A percentile compares a stretch with the other conserved stretches of the same genome.
phyloP scores from a whole-genome alignment of 2,888 invertebrate genomes.

The Eupithecia inturbata region DNA sequence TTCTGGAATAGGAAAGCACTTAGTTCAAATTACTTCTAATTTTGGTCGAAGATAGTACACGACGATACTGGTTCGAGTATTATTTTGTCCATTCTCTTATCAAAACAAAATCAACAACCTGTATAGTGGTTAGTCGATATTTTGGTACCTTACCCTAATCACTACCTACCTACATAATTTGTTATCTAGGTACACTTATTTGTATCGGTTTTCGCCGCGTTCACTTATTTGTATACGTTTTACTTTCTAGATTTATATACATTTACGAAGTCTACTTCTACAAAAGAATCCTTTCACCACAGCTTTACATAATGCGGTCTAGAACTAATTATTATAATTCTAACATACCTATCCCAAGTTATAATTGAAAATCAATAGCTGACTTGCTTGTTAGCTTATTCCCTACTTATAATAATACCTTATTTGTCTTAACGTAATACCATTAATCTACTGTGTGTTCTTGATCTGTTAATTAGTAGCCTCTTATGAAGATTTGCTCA shows the following conservation, averaged over 20 bases:
- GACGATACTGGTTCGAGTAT: neutral
- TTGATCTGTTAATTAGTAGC: constrained; percentile 70
- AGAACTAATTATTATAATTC: too few species aligned
- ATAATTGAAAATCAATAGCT: constrained; percentile 43
- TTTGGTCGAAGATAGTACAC: neutral
- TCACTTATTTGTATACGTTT: too few species aligned
- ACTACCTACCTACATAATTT: too few species aligned
- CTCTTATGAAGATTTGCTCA: constrained; percentile 64
- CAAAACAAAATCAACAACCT: neutral
- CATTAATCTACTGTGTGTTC: constrained; percentile 63
- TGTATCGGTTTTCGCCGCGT: too few species aligned
- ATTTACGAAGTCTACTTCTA: too few species aligned
- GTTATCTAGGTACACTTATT: too few species aligned
- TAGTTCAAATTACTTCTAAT: constrained; percentile 7
- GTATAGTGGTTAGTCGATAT: neutral
- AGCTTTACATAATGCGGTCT: too few species aligned
- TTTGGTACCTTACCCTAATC: too few species aligned
- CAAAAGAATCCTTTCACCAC: too few species aligned
- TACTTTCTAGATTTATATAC: too few species aligned
- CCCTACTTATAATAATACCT: constrained; percentile 33
- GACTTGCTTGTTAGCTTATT: constrained; percentile 27
- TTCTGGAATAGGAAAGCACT: constrained; percentile 4
- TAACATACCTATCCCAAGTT: constrained; percentile 19
- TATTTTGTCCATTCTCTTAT: neutral
- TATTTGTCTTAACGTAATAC: constrained; percentile 55